Base-by-base conservation (phyloP, 2,888 invertebrate species). In the Apamea crenata region DNA sequence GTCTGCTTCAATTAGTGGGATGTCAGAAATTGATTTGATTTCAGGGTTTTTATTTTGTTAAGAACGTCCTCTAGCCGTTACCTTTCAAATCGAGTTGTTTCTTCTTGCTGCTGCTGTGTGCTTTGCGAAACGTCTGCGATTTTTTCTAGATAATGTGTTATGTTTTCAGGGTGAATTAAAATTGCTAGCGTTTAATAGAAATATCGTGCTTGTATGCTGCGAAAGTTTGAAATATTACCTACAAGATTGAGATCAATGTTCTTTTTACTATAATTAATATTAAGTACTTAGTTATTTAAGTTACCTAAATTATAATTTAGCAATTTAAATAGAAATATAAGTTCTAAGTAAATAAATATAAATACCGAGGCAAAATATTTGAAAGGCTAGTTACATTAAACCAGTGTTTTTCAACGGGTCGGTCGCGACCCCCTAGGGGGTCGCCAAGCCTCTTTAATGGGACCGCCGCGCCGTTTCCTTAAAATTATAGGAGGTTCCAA, bases 91-190 rank as follows among this genome's bases (percentile, higher is more conserved):
- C 53, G 21, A n/a, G 0, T 65, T 77, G 12, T 40, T 65, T 18
- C 21, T 66, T 44, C 32, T 21, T 78, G 78, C 78, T 78, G 12
- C 16, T 65, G 77, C 77, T 21, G 21, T 53, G 32, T 65, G 78
- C 77, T 44, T 10, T 65, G 78, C 77, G 78, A 77, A 32, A 14
- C 53, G 6, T 40, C 18, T 78, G 78, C 78, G 44, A 56, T n/a
- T 32, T 44, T 10, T 47, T 77, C 12, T 77, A 18, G 18, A 16
- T 77, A 10, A n/a, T 12, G 4, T 63, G 32, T 40, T 36, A 47
- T 76, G 21, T 36, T 76, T 74, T 74, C 32, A 77, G 76, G n/a
- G n/a, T 77, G 12, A 61, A 40, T 12, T 21, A 10, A n/a, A 61
- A 18, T 40, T 65, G 77, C 78, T 32, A 12, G n/a, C 77, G 32